Evolutionary conservation across 1,140 invertebrate species (phyloP).

Genomic region (Diuraphis noxia): DNA sequence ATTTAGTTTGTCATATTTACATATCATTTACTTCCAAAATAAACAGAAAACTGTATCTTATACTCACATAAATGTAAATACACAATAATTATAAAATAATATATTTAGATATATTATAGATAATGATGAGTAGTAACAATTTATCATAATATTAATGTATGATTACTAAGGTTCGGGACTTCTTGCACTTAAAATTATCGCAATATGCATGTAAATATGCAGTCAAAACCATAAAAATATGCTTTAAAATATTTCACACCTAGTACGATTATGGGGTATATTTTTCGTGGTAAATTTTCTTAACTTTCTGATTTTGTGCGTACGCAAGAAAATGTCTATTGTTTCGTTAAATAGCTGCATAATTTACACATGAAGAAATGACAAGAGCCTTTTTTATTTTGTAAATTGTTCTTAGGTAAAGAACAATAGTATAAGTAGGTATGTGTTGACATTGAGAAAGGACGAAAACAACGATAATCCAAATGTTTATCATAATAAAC

Average conservation of each 20-base stretch:
- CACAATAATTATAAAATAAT: no score
- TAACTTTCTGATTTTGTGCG: background rate
- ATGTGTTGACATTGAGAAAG: background rate
- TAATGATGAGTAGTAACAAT: no score
- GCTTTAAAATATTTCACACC: background rate
- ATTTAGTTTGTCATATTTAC: no score
- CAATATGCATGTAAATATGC: background rate
- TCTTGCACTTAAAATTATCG: background rate
- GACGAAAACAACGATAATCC: background rate
- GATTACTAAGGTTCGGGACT: background rate
- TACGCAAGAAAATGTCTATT: background rate
- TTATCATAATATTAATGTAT: no score
- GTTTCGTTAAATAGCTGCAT: conserved; percentile 4
- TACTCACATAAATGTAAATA: no score
- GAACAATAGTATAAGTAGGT: background rate
- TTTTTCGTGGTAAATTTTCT: background rate
- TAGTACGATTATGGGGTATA: background rate
- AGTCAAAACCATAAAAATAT: no score
- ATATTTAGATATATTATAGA: background rate
- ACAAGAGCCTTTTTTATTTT: background rate
- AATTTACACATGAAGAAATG: background rate
- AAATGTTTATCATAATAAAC: background rate
- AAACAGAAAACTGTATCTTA: background rate
- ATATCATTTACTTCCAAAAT: no score
- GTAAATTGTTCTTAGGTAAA: background rate